Percentiles rank a stretch among this genome's conserved stretches.
These are phyloP conservation scores for Watsonalla cultraria DNA, from an alignment of 2,888 invertebrate genomes.

Conservation along the genomic window DNA sequence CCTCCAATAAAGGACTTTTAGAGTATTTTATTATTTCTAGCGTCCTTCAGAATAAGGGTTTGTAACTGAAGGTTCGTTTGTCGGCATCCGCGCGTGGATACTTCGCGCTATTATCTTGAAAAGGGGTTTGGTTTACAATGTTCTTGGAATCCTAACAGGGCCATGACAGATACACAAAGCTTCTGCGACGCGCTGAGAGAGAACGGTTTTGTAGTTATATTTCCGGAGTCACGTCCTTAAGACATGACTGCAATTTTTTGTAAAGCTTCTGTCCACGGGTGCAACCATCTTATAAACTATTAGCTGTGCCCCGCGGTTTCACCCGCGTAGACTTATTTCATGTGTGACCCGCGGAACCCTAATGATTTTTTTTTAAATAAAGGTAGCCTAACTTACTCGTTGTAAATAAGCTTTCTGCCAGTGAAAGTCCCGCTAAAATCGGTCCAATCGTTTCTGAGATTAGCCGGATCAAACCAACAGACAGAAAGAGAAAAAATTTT, in stretches of 20 bases:
- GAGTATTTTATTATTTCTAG: constrained; percentile 59
- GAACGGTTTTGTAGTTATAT: background rate
- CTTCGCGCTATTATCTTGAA: constrained; percentile 47
- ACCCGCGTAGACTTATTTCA: no score
- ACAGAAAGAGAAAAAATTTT: no score
- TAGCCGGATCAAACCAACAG: no score
- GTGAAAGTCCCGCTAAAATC: no score
- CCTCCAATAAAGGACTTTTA: constrained; percentile 36
- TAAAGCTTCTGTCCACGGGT: no score
- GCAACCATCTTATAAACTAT: no score
- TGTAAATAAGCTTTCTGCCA: no score
- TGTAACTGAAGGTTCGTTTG: constrained; percentile 43
- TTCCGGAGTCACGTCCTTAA: background rate
- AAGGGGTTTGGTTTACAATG: constrained; percentile 42
- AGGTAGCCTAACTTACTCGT: no score
- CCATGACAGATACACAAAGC: constrained; percentile 33
- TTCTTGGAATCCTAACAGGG: constrained; percentile 48
- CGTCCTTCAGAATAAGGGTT: constrained; percentile 51
- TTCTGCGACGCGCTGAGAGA: background rate
- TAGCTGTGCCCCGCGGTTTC: no score
- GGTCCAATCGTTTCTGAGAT: no score
- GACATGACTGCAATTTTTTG: background rate
- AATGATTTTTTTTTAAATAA: no score
- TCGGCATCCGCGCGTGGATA: constrained; percentile 60
- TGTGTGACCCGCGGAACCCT: no score